Evolutionary conservation across 2,797 vertebrate species (phyloP).

Genomic region (Microctenopoma steveboyesi): DNA sequence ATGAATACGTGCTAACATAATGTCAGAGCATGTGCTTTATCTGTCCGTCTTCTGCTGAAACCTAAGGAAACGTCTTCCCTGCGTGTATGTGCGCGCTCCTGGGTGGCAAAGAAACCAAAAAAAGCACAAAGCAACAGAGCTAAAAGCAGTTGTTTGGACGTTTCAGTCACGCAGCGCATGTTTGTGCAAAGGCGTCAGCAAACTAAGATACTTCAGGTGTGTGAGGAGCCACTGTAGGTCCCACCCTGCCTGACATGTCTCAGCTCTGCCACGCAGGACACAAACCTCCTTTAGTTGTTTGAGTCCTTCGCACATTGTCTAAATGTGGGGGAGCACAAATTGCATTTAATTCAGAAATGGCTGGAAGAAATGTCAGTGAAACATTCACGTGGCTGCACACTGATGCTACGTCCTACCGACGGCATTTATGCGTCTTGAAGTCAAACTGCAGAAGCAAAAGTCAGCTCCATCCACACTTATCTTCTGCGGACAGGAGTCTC

Average conservation of each 20-base stretch:
- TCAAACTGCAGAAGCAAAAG: constrained; percentile 8
- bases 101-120: too few species aligned
- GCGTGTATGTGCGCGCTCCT: too few species aligned
- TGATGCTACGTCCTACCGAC: background rate
- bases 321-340: background rate
- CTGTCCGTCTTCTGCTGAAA: background rate
- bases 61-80: too few species aligned
- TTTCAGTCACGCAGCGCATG: background rate
- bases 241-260: background rate
- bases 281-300: background rate
- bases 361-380: background rate
- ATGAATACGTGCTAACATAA: too few species aligned
- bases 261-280: background rate
- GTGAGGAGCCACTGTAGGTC: background rate
- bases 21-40: too few species aligned
- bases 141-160: background rate
- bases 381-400: background rate
- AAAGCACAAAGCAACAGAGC: background rate
- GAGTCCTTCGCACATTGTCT: constrained; percentile 1
- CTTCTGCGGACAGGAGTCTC: constrained; percentile 29
- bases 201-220: background rate
- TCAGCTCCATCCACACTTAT: constrained; percentile 17
- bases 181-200: background rate
- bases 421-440: constrained; percentile 2
- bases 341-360: background rate